Base-by-base conservation (phyloP, 2,113 vertebrate species). In the Eulacestoma nigropectus region DNA sequence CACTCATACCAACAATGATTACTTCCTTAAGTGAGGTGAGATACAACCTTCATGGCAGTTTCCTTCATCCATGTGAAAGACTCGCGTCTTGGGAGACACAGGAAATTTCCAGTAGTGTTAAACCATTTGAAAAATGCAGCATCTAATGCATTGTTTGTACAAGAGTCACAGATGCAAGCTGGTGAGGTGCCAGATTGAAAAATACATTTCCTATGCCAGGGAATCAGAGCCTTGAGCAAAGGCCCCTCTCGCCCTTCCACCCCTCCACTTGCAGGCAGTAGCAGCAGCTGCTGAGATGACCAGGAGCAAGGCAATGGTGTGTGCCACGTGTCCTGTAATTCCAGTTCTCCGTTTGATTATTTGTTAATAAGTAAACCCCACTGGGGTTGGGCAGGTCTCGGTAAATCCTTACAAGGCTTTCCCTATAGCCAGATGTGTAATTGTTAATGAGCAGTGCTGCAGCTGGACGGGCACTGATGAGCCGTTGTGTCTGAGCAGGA, bases 321-420 rank as follows among this genome's bases (percentile, higher is more conserved):
- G 47, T 18, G 32, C 67, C 12, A 17, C 2, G 0, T 4, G 3
- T 42, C 84, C 65, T 87, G 72, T 64, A 56, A 52, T 80, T 93
- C 90, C 92, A 83, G 90, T 52, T 74, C 80, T 80, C 70, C 7
- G 1, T 91, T 91, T 73, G 67, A 91, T 91, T 76, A 76, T 93
- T 89, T 90, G 95, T 95, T 96, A 95, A 96, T 96, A 41, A 96
- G 96, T 97, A 95, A 96, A 85, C 88, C 49, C 84, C 49, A 22
- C 8, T 42, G 39, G 68, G 89, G 87, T 17, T 88, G 84, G 84
- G 81, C 86, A 86, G 67, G 60, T 33, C 85, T 77, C 1, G 0
- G 46, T 80, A 76, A 77, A 74, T 75, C 86, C 74, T 87, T 52
- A 4, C 0, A 16, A 86, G 88, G 63, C 27, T 83, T 88, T 86